A percentile compares a stretch with the other conserved stretches of the same genome.
phyloP scores from a whole-genome alignment of 2,797 vertebrate genomes.

The Cryptoblepharus egeriae region DNA sequence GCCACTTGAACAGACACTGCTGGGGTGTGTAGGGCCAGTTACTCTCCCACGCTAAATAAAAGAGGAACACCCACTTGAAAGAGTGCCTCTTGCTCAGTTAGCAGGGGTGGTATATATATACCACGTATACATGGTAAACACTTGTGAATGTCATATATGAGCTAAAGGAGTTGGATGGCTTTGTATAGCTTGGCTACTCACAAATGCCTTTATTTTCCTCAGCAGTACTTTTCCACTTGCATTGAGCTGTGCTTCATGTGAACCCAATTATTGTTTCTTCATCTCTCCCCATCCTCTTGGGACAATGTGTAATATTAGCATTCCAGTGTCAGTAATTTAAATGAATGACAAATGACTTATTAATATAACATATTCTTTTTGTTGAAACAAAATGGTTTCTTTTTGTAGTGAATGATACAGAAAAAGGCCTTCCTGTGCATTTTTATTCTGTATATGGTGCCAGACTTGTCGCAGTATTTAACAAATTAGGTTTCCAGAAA shows the following conservation, averaged over 20 bases:
- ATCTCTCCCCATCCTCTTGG: neutral
- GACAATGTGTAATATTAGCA: neutral
- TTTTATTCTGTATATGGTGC: slow-evolving; percentile 1
- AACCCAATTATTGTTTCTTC: slow-evolving; percentile 3
- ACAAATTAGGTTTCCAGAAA: slow-evolving; percentile 50
- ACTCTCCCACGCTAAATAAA: too few species aligned
- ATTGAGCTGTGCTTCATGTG: neutral
- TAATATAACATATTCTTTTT: neutral
- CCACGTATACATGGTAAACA: too few species aligned
- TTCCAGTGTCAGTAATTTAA: neutral
- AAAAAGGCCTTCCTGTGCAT: slow-evolving; percentile 30
- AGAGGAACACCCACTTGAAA: too few species aligned
- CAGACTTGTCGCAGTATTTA: slow-evolving; percentile 23
- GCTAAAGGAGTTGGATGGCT: neutral
- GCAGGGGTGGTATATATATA: too few species aligned
- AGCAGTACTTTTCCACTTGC: neutral
- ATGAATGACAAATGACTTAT: neutral
- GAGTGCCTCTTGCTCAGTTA: too few species aligned
- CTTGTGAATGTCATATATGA: too few species aligned
- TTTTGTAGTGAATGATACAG: neutral
- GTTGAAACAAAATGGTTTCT: neutral
- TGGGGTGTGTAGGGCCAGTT: too few species aligned
- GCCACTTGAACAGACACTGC: too few species aligned
- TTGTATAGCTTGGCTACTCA: neutral
- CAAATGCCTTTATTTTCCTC: neutral